Conservation (phyloP, 2,797 vertebrate species). For the Pipistrellus nathusii region DNA sequence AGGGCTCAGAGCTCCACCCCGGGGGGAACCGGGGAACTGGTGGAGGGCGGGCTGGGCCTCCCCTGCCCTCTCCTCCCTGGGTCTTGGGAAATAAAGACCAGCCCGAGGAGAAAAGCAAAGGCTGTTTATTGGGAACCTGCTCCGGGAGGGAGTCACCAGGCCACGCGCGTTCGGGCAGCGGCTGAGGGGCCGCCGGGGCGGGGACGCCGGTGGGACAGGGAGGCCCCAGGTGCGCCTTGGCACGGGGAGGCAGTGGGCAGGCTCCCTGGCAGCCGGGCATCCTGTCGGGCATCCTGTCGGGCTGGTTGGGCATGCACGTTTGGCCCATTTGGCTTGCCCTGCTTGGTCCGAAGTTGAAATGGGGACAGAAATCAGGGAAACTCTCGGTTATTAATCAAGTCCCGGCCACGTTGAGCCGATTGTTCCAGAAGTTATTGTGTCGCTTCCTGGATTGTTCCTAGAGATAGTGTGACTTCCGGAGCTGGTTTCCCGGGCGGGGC, state of each 20-base stretch:
- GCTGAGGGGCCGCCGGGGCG: background rate
- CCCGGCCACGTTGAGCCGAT: background rate
- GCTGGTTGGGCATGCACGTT: too few relatives aligned
- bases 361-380: background rate
- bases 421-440: background rate
- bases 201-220: background rate
- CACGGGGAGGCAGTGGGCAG: too few relatives aligned
- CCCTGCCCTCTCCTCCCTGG: background rate
- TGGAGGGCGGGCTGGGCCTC: background rate
- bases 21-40: background rate
- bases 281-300: background rate
- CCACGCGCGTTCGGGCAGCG: background rate
- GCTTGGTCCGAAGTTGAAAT: background rate
- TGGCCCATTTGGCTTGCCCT: background rate
- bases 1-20: slow-evolving; percentile 59
- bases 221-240: background rate
- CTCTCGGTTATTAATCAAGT: background rate
- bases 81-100: background rate
- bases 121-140: background rate
- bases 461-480: background rate
- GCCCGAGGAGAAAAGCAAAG: background rate
- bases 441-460: background rate
- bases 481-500: background rate
- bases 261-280: background rate
- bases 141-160: too few relatives aligned